Evolutionary conservation across 2,113 vertebrate species (phyloP).

Genomic region (Vicugna pacos): DNA sequence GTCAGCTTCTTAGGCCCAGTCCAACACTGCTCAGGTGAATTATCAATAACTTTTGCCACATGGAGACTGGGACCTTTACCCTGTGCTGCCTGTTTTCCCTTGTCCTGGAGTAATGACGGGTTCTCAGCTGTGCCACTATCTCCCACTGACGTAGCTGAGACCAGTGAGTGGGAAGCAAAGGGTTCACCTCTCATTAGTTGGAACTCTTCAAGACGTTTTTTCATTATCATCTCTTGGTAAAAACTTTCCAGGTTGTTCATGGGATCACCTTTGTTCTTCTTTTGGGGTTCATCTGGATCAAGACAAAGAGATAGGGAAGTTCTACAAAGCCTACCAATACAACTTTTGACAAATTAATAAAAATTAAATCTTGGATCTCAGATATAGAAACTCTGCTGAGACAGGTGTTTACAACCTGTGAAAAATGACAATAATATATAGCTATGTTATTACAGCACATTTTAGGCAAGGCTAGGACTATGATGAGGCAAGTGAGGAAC

Average conservation of each 20-base stretch:
- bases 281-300: constrained; percentile 86
- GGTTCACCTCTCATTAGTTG: constrained; percentile 76
- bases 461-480: constrained; percentile 8
- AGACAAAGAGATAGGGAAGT: constrained; percentile 82
- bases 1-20: constrained; percentile 86
- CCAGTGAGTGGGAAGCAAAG: constrained; percentile 66
- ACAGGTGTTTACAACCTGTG: constrained; percentile 15
- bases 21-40: constrained; percentile 78
- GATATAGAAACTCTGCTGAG: constrained; percentile 14
- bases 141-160: constrained; percentile 56
- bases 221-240: constrained; percentile 86
- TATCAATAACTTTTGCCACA: constrained; percentile 86
- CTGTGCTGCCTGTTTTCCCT: constrained; percentile 73
- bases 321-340: constrained; percentile 73
- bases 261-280: constrained; percentile 85
- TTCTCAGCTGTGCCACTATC: constrained; percentile 80
- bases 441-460: constrained; percentile 38
- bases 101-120: constrained; percentile 65
- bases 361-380: constrained; percentile 63
- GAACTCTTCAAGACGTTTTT: constrained; percentile 79
- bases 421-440: constrained; percentile 52
- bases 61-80: constrained; percentile 81
- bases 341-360: constrained; percentile 66
- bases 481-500: constrained; percentile 11
- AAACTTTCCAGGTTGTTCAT: constrained; percentile 88